A percentile compares a stretch with the other conserved stretches of the same genome.
These are phyloP conservation scores for Colletes collaris DNA, from an alignment of 2,888 invertebrate species.

Conservation along the genomic window DNA sequence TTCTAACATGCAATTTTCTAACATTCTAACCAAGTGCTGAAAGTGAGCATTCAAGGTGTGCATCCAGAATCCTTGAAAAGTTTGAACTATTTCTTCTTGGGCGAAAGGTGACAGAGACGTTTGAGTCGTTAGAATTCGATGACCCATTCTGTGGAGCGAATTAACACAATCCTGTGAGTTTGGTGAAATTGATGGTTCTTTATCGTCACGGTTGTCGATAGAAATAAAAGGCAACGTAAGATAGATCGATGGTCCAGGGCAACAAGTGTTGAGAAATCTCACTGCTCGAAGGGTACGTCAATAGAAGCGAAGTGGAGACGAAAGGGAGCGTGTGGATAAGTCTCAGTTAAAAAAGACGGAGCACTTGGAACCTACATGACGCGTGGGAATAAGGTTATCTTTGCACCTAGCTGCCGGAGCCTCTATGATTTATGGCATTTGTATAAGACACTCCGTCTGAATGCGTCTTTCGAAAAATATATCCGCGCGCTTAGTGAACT, in stretches of 20 bases:
- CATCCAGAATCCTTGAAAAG: too few relatives aligned
- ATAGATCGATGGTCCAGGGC: slow-evolving; percentile 58
- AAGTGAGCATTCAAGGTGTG: too few relatives aligned
- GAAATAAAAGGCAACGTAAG: slow-evolving; percentile 39
- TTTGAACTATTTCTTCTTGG: too few relatives aligned
- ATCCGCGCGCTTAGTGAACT: too few relatives aligned
- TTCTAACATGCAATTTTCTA: too few relatives aligned
- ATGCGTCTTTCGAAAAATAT: neutral
- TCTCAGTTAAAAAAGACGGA: slow-evolving; percentile 29
- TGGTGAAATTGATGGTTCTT: slow-evolving; percentile 11
- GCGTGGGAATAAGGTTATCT: slow-evolving; percentile 29
- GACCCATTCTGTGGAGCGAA: slow-evolving; percentile 1
- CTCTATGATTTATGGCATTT: slow-evolving; percentile 35
- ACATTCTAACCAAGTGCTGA: too few relatives aligned
- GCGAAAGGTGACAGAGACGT: too few relatives aligned
- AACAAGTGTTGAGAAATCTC: slow-evolving; percentile 61
- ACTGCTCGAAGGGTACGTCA: slow-evolving; percentile 25
- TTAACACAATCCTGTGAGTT: slow-evolving; percentile 27
- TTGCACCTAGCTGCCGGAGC: neutral
- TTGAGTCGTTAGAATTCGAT: too few relatives aligned
- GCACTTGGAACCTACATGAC: neutral
- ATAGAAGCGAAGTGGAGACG: neutral
- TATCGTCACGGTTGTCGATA: slow-evolving; percentile 25
- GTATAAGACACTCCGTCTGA: neutral
- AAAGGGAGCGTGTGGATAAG: neutral